phyloP scores from a whole-genome alignment of 2,888 invertebrate genomes.

The Subacronicta megacephala region DNA sequence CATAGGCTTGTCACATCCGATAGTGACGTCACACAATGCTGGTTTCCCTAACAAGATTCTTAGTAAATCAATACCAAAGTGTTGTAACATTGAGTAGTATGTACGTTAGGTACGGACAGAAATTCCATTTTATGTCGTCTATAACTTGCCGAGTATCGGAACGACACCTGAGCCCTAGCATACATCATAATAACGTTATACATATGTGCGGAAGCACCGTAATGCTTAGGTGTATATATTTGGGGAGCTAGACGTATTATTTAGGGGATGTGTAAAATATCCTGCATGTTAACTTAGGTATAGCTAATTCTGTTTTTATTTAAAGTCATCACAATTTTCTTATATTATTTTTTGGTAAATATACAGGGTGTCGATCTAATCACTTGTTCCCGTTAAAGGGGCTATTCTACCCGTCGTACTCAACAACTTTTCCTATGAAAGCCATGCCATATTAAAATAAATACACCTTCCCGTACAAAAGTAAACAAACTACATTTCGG shows the following conservation, averaged over 20 bases:
- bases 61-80: slow-evolving; percentile 49
- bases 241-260: slow-evolving; percentile 9
- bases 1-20: slow-evolving; percentile 2
- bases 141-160: slow-evolving; percentile 57
- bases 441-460: too few relatives aligned
- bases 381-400: too few relatives aligned
- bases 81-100: slow-evolving; percentile 34
- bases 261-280: not conserved
- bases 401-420: too few relatives aligned
- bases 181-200: slow-evolving; percentile 57
- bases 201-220: slow-evolving; percentile 28
- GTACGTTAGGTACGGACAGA: slow-evolving; percentile 34
- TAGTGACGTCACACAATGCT: slow-evolving; percentile 5
- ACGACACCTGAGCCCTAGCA: slow-evolving; percentile 52
- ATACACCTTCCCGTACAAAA: too few relatives aligned
- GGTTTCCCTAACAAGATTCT: slow-evolving; percentile 38
- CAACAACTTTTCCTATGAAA: too few relatives aligned
- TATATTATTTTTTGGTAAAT: too few relatives aligned
- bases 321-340: too few relatives aligned
- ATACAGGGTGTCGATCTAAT: too few relatives aligned
- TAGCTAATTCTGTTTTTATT: too few relatives aligned
- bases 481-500: too few relatives aligned
- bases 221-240: slow-evolving; percentile 4
- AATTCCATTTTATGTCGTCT: slow-evolving; percentile 59
- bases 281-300: not conserved